A percentile compares a stretch with the other conserved stretches of the same genome.
Evolutionary conservation across 2,888 invertebrate species (phyloP).

Genomic region (Zaprionus obscuricornis): DNA sequence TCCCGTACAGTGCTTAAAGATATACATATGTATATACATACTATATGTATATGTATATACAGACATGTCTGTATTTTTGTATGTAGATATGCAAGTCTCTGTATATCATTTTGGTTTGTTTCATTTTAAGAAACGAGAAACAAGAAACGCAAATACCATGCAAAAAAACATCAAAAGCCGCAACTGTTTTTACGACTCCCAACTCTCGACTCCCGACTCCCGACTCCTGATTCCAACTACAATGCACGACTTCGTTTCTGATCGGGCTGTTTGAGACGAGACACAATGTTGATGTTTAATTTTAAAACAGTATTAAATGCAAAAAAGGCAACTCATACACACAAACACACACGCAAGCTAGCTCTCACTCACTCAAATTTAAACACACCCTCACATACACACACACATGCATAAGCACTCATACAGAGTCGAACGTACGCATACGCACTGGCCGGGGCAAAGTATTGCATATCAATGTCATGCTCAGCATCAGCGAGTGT

Average conservation of each 20-base stretch:
- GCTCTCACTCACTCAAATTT: too few relatives aligned
- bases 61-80: too few relatives aligned
- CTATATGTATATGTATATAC: not conserved
- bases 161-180: slow-evolving; percentile 51
- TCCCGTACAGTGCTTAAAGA: slow-evolving; percentile 23
- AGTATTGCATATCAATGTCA: slow-evolving; percentile 56
- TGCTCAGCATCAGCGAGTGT: slow-evolving; percentile 36
- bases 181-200: slow-evolving; percentile 34
- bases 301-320: slow-evolving; percentile 57
- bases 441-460: slow-evolving; percentile 11
- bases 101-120: slow-evolving; percentile 43
- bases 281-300: slow-evolving; percentile 43
- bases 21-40: slow-evolving; percentile 1
- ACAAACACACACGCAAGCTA: slow-evolving; percentile 17
- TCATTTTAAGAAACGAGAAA: slow-evolving; percentile 36
- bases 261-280: slow-evolving; percentile 20
- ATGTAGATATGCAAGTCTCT: too few relatives aligned
- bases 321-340: slow-evolving; percentile 31
- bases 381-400: slow-evolving; percentile 2
- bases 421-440: not conserved
- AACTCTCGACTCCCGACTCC: slow-evolving; percentile 2
- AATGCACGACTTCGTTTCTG: slow-evolving; percentile 15
- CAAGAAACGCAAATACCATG: slow-evolving; percentile 29
- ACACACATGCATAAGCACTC: slow-evolving; percentile 5
- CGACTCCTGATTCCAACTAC: too few relatives aligned